Base-by-base conservation (phyloP, 2,797 vertebrate species). In the Hybognathus amarus region DNA sequence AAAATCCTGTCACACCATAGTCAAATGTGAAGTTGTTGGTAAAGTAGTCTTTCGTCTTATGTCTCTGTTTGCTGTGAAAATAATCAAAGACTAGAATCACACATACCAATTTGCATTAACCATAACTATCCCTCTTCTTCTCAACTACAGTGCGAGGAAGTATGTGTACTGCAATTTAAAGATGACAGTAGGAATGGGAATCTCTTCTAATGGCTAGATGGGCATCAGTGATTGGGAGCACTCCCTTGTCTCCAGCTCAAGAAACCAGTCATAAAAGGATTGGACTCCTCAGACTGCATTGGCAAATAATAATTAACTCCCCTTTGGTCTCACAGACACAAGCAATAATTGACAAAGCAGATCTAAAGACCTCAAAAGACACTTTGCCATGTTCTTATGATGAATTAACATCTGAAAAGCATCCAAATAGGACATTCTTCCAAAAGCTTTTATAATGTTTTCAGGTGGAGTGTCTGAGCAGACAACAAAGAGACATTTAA, bases 261-360 rank as follows among this genome's bases (percentile, higher is more conserved):
- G 85, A 54, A 87, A 85, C 86, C 83, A 61, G 67, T 89, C 86
- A 89, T 89, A 89, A 89, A 89, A 81, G 88, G 88, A 89, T 89
- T 78, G 86, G 68, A 66, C 73, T 78, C 40, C 54, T 78, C 67
- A 83, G 82, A 83, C 76, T 50, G 27, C 77, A 80, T 85, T 47
- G 76, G 47, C 80, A 86, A 89, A 89, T 89, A 87, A 85, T 85
- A 89, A 89, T 89, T 89, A 87, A 68, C 86, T 86, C 77, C 80
- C 50, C 66, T 86, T 87, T 83, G 80, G 83, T 87, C 82, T 64
- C 83, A 61, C 77, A 87, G 77, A 88, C 87, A 77, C 83, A 85
- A 84, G 85, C 84, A 87, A 82, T 85, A 85, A 86, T 83, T 87
- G 83, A 88, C 87, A 84, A 79, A 79, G 85, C 77, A 89, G 45